Conservation (phyloP, 1,140 invertebrate species). For the Drosophila insularis region DNA sequence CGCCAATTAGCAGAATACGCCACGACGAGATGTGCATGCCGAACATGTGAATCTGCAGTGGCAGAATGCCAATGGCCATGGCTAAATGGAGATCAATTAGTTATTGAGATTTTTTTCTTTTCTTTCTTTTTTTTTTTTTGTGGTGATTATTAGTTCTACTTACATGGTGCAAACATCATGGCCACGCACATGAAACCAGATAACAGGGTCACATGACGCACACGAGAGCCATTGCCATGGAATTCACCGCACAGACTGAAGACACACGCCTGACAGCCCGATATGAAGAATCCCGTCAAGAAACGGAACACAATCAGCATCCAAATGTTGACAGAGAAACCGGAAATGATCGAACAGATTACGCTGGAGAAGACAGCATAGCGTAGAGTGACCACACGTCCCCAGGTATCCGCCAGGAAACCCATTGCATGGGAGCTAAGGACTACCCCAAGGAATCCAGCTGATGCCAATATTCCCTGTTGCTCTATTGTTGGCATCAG, state of each 20-base stretch:
- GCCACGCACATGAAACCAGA: constrained; percentile 87
- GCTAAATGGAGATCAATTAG: constrained; percentile 76
- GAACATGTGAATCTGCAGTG: constrained; percentile 83
- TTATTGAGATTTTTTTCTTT: no score
- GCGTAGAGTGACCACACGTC: constrained; percentile 87
- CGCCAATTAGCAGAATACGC: constrained; percentile 85
- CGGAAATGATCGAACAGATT: constrained; percentile 86
- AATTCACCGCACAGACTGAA: constrained; percentile 88
- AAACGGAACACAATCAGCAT: constrained; percentile 88
- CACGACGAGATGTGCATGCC: constrained; percentile 85
- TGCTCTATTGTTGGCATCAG: constrained; percentile 85
- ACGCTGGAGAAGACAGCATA: constrained; percentile 87
- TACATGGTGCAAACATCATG: constrained; percentile 87
- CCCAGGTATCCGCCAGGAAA: constrained; percentile 89
- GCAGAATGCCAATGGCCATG: constrained; percentile 86
- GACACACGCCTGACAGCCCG: constrained; percentile 86
- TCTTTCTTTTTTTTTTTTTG: no score
- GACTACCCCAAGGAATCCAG: constrained; percentile 87
- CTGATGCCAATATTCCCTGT: constrained; percentile 87
- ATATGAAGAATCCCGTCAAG: constrained; percentile 88
- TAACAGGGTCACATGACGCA: constrained; percentile 84
- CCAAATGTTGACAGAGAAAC: constrained; percentile 87
- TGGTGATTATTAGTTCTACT: constrained; percentile 12
- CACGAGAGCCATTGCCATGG: constrained; percentile 83
- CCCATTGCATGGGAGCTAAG: constrained; percentile 88